Conservation (phyloP, 2,113 vertebrate species). For the Tachuris rubrigastra region DNA sequence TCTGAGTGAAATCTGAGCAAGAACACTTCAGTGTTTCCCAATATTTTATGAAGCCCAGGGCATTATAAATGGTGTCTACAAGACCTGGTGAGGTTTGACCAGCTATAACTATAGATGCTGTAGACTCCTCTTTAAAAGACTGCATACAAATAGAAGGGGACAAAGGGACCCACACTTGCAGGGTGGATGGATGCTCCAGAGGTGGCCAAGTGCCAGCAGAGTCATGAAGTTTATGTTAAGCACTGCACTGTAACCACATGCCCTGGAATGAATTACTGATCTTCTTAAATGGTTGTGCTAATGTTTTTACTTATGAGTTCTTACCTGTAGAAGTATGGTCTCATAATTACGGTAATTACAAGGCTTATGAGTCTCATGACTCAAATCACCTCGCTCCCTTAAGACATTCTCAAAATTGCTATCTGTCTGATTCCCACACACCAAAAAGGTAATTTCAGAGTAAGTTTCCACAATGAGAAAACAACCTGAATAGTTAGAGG, state of each 20-base stretch:
- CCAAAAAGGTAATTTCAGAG: conserved; percentile 29
- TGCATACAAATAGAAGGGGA: background rate
- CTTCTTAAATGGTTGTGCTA: conserved; percentile 60
- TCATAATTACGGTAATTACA: conserved; percentile 72
- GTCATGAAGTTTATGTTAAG: conserved; percentile 20
- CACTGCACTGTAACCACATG: conserved; percentile 23
- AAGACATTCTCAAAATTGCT: conserved; percentile 64
- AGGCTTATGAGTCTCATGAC: conserved; percentile 59
- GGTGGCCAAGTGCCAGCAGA: background rate
- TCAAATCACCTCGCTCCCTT: conserved; percentile 54
- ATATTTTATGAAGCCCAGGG: background rate
- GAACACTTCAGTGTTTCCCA: background rate
- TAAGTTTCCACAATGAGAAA: background rate
- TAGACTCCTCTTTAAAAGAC: background rate
- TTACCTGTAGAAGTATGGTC: conserved; percentile 61
- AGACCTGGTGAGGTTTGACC: background rate
- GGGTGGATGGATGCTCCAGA: background rate
- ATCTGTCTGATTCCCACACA: conserved; percentile 49
- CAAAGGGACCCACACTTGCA: background rate
- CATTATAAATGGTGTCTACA: background rate
- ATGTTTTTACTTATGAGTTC: conserved; percentile 67
- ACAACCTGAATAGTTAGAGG: background rate
- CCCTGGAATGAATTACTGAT: conserved; percentile 44
- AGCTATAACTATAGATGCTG: background rate
- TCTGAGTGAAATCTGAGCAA: background rate